Percentiles rank a stretch among this genome's conserved stretches.
phyloP scores from a whole-genome alignment of 2,113 vertebrate genomes.

The Rhombomys opimus region DNA sequence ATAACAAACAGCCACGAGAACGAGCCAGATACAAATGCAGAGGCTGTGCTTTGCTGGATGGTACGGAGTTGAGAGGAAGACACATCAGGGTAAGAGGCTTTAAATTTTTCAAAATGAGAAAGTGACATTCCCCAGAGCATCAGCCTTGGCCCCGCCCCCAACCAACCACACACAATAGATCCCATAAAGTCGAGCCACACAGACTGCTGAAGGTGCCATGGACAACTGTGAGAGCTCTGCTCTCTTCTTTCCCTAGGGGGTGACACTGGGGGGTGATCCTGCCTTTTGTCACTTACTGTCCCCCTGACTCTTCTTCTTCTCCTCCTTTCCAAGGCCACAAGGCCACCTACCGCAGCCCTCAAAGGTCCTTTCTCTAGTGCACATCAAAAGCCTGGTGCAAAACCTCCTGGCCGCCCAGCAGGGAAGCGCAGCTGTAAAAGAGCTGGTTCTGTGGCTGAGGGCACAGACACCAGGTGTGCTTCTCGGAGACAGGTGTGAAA shows the following conservation, averaged over 20 bases:
- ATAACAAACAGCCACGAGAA: background rate
- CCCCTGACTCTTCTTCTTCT: background rate
- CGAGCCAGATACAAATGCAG: background rate
- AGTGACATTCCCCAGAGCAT: background rate
- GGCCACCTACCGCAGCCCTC: background rate
- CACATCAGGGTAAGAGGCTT: background rate
- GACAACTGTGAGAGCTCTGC: background rate
- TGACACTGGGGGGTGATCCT: background rate
- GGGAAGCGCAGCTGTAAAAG: background rate
- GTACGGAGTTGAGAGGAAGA: background rate
- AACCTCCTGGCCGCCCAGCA: background rate
- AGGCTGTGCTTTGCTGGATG: background rate
- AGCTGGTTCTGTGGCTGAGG: constrained; percentile 1
- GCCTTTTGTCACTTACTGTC: background rate
- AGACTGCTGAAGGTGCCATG: background rate
- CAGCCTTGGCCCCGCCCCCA: background rate
- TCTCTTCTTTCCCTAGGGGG: background rate
- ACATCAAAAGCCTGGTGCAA: background rate
- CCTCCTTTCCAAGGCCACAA: background rate
- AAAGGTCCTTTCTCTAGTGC: background rate
- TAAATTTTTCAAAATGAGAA: constrained; percentile 51
- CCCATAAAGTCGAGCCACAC: background rate
- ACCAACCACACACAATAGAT: background rate
- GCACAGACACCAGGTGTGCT: background rate
- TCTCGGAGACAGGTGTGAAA: background rate